Base-by-base conservation (phyloP, 2,888 invertebrate species). In the Archips crataeganus region DNA sequence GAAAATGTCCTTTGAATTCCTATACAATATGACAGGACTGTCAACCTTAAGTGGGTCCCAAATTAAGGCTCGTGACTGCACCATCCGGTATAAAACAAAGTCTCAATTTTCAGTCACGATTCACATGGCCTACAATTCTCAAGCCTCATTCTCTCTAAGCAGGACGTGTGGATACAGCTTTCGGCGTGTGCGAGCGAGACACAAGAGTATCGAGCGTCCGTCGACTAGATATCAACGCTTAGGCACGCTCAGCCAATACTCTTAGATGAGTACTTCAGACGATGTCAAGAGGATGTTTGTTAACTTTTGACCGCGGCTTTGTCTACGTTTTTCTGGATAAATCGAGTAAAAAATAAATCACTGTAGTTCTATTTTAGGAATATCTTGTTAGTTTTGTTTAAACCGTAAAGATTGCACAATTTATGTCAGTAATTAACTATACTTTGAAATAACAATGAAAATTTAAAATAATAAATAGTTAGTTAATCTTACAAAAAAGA, bases 141-240 rank as follows among this genome's bases (percentile, higher is more conserved):
- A 65, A 71, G 70, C 34, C 15, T 49, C 67, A 10, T 45, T 42
- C 32, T 47, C 13, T 39, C 8, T 4, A 34, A 69, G 1, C 49
- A 49, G 42, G 73, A 60, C 4, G 13, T 59, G 1, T 39, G 13
- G 4, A 73, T 49, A 42, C 32, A 34, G 8, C 2, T 4, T 8
- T 3, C 8, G 1, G 23, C n/a, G 8, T 57, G 49, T 42, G 2
- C n/a, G 63, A 69, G 49, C n/a, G 34, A 36, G 73, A 64, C 3
- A 15, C 1, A n/a, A 62, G 54, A 57, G 15, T 63, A 68, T 67
- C 47, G 65, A 69, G 61, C 68, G 60, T 42, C 45, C n/a, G 36
- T 63, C 66, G 57, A 62, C 73, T 73, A 73, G 68, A 49, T 64
- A 60, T 73, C 42, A 49, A 42, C 64, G 73, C 73, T 73, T 73